Percentiles rank a stretch among this genome's conserved stretches.
These are phyloP conservation scores for Vireo griseus DNA, from an alignment of 2,797 vertebrate species.

Conservation along the genomic window DNA sequence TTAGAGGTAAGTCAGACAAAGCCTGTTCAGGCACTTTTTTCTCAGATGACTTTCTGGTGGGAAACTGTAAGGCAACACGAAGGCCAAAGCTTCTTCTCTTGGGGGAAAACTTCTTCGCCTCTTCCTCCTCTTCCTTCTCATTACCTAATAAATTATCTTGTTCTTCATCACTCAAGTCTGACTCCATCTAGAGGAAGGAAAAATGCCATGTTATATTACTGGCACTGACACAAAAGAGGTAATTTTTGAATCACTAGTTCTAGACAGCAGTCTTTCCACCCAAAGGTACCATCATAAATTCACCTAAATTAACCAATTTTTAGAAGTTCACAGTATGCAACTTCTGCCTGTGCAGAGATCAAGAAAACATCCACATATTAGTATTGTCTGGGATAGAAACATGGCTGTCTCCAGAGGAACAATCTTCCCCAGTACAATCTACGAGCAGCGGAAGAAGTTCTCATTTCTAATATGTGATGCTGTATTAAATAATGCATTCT, in stretches of 20 bases:
- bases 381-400: neutral
- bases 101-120: slow-evolving; percentile 61
- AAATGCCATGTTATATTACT: neutral
- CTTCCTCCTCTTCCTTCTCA: slow-evolving; percentile 76
- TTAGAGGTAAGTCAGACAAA: slow-evolving; percentile 33
- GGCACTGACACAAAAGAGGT: neutral
- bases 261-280: neutral
- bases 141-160: slow-evolving; percentile 70
- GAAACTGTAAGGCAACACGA: slow-evolving; percentile 91
- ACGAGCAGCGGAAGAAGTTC: neutral
- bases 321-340: neutral
- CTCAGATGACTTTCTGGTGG: slow-evolving; percentile 76
- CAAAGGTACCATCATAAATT: neutral
- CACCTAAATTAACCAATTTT: neutral
- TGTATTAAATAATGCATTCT: neutral
- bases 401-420: neutral
- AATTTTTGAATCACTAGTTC: neutral
- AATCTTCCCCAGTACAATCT: neutral
- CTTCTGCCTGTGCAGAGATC: neutral
- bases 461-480: neutral
- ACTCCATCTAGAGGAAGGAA: slow-evolving; percentile 67
- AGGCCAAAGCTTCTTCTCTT: slow-evolving; percentile 81
- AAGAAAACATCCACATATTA: neutral
- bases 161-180: slow-evolving; percentile 71
- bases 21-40: slow-evolving; percentile 33